Base-by-base conservation (phyloP, 2,888 invertebrate genomes). In the Volucella bombylans region DNA sequence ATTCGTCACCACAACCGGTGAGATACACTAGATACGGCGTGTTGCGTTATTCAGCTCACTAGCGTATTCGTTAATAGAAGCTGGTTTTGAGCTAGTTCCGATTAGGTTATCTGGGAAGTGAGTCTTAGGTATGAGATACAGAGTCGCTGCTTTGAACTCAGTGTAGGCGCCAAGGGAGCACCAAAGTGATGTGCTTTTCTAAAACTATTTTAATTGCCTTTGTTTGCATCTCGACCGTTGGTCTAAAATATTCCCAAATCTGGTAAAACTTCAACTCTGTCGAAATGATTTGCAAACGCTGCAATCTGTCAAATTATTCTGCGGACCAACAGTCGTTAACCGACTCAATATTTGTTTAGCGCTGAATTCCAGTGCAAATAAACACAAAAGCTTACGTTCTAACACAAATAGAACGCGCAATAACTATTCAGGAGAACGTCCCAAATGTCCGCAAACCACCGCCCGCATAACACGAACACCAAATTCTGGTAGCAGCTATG, bases 281-380 rank as follows among this genome's bases (percentile, higher is more conserved):
- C 47, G 47, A 55, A 78, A 57, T 57, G 43, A 61, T 50, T 45
- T 10, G 31, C 49, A 50, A 18, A 14, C 57, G 39, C 12, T 39
- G 50, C 47, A 38, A 8, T 15, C 57, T 31, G 6, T 38, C 18
- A 39, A 47, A 45, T 3, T 15, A 11, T 11, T 11, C 61, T 31
- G 31, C 38, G 31, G 38, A 18, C 43, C 61, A 62, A 72, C 65
- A 62, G 55, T 50, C 54, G 65, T 47, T 78, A 65, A 59, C 79
- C 59, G 74, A 69, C 65, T 65, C 31, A 74, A 79, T 83, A 83
- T 83, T 83, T 79, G 54, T 59, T 45, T 59, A 79, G 57, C 59
- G 49, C 79, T 65, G 73, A 73, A 78, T 62, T 72, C 55, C 67
- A 62, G 38, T 18, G 55, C 67, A 82, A 78, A 67, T 62, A 82